Conservation (phyloP, 53 echinoderm and acorn worm genomes). For the Antedon mediterranea region DNA sequence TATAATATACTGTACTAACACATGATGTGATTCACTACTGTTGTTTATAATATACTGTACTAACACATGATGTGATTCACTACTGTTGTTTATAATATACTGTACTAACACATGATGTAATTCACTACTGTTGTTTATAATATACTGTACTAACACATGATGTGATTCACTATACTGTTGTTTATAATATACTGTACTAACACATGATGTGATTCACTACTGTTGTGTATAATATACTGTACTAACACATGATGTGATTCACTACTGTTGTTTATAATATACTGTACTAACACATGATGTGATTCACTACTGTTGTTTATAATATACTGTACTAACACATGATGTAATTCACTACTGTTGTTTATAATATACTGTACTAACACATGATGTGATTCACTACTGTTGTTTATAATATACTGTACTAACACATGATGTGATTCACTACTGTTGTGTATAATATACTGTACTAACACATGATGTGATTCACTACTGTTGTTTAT, state of each 20-base stretch:
- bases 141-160: slow-evolving; percentile 39
- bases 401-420: neutral
- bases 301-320: slow-evolving; percentile 58
- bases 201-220: slow-evolving; percentile 76
- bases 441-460: neutral
- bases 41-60: neutral
- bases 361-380: slow-evolving; percentile 7
- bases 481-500: slow-evolving; percentile 58
- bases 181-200: slow-evolving; percentile 7
- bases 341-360: slow-evolving; percentile 90
- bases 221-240: neutral
- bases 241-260: slow-evolving; percentile 82
- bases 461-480: slow-evolving; percentile 47
- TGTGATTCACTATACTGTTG: no score
- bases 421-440: slow-evolving; percentile 82
- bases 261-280: neutral
- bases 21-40: slow-evolving; percentile 86
- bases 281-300: slow-evolving; percentile 47
- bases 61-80: slow-evolving; percentile 84
- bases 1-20: slow-evolving; percentile 18
- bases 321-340: slow-evolving; percentile 29
- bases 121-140: slow-evolving; percentile 28
- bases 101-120: slow-evolving; percentile 63
- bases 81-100: neutral
- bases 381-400: slow-evolving; percentile 86